Evolutionary conservation across 1,140 invertebrate genomes (phyloP).

Genomic region (Harlomillsia oculata): DNA sequence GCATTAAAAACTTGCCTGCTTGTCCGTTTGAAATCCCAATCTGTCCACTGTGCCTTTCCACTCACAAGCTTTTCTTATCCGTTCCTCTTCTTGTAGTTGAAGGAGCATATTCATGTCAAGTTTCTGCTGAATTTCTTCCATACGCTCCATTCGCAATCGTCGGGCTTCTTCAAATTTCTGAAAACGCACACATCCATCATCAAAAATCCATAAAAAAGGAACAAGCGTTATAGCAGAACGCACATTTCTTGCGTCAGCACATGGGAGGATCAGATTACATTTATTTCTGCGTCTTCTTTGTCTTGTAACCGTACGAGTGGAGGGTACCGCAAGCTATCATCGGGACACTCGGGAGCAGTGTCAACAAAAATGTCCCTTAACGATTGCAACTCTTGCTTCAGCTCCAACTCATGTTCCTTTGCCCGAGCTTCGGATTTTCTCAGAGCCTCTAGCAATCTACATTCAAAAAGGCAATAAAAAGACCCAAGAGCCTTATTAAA

Average conservation of each 20-base stretch:
- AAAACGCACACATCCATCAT: background rate
- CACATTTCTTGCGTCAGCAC: too few species aligned
- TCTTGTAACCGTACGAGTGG: too few species aligned
- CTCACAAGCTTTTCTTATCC: conserved; percentile 31
- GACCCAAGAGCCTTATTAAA: too few species aligned
- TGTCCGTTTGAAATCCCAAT: conserved; percentile 25
- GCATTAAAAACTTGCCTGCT: conserved; percentile 23
- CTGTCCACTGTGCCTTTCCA: conserved; percentile 17
- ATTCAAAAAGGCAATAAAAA: too few species aligned
- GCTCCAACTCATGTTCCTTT: background rate
- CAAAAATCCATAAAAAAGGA: background rate
- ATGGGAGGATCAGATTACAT: too few species aligned
- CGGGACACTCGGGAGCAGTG: too few species aligned
- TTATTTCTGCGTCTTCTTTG: too few species aligned
- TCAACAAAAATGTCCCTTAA: background rate
- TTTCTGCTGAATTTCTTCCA: conserved; percentile 27
- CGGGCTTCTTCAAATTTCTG: too few species aligned
- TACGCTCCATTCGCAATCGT: conserved; percentile 6
- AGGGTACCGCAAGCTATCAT: too few species aligned
- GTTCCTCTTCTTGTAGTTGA: conserved; percentile 28
- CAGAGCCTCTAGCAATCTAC: background rate
- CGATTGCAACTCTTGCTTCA: background rate
- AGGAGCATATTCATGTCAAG: conserved; percentile 26
- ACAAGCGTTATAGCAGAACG: background rate
- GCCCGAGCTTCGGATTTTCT: conserved; percentile 3